These are phyloP conservation scores for Falco peregrinus DNA, from an alignment of 2,797 vertebrate genomes.

Conservation along the genomic window DNA sequence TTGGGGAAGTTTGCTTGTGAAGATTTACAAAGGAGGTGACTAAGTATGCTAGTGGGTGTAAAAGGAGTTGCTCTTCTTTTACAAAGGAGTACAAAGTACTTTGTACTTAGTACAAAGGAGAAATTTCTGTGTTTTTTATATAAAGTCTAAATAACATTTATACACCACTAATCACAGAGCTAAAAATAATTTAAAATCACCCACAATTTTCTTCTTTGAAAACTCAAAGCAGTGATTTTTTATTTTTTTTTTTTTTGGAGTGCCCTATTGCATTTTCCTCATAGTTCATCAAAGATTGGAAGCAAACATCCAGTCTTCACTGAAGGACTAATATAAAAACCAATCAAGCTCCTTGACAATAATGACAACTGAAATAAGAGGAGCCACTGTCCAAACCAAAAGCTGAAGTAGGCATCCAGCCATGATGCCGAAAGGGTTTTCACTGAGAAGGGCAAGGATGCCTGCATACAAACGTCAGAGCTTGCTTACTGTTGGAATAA, in stretches of 20 bases:
- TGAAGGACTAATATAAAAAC: not conserved
- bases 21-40: not conserved
- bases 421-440: not conserved
- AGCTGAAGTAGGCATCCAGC: not conserved
- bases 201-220: not conserved
- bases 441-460: not conserved
- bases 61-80: not conserved
- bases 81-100: too few species aligned
- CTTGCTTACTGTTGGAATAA: not conserved
- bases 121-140: not conserved
- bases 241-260: not conserved
- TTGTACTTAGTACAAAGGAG: not conserved
- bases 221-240: not conserved
- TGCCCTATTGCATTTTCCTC: not conserved
- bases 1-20: not conserved
- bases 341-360: not conserved
- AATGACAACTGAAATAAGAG: not conserved
- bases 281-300: not conserved
- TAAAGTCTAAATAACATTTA: constrained; percentile 21
- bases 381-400: not conserved
- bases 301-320: not conserved
- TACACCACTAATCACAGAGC: not conserved
- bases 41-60: constrained; percentile 2
- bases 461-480: not conserved
- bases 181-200: constrained; percentile 30